Percentiles rank a stretch among this genome's conserved stretches.
Conservation (phyloP, 2,888 invertebrate species). For the Xylophagus ater region DNA sequence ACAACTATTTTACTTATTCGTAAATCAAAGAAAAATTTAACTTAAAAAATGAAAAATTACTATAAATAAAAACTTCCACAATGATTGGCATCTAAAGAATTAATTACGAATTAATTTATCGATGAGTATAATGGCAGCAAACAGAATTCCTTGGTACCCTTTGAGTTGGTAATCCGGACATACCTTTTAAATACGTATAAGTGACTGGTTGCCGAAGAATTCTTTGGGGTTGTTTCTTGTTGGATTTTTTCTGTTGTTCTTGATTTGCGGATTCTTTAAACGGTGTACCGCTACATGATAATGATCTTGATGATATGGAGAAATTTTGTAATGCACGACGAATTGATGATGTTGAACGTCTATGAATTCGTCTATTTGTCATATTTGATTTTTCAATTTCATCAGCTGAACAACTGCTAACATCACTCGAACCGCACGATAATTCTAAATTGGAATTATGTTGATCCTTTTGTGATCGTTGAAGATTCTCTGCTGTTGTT, state of each 20-base stretch:
- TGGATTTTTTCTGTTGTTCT: slow-evolving; percentile 19
- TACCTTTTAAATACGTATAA: slow-evolving; percentile 69
- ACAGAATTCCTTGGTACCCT: slow-evolving; percentile 54
- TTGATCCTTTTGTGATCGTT: slow-evolving; percentile 9
- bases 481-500: slow-evolving; percentile 19
- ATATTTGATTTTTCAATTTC: slow-evolving; percentile 44
- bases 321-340: slow-evolving; percentile 62
- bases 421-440: slow-evolving; percentile 45
- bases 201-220: slow-evolving; percentile 67
- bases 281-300: slow-evolving; percentile 47
- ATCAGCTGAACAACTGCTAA: slow-evolving; percentile 47
- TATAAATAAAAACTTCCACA: too few relatives aligned
- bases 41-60: too few relatives aligned
- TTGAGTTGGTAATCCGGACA: slow-evolving; percentile 72
- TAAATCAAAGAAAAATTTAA: too few relatives aligned
- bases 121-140: slow-evolving; percentile 34
- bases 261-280: slow-evolving; percentile 23
- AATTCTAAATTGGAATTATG: slow-evolving; percentile 26
- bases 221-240: slow-evolving; percentile 50
- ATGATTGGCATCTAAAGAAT: too few relatives aligned
- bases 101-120: too few relatives aligned
- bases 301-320: slow-evolving; percentile 50
- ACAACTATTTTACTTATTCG: too few relatives aligned
- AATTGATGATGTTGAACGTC: slow-evolving; percentile 52
- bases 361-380: slow-evolving; percentile 36